phyloP scores from a whole-genome alignment of 1,140 invertebrate genomes.

The Heliconius eleuchia region DNA sequence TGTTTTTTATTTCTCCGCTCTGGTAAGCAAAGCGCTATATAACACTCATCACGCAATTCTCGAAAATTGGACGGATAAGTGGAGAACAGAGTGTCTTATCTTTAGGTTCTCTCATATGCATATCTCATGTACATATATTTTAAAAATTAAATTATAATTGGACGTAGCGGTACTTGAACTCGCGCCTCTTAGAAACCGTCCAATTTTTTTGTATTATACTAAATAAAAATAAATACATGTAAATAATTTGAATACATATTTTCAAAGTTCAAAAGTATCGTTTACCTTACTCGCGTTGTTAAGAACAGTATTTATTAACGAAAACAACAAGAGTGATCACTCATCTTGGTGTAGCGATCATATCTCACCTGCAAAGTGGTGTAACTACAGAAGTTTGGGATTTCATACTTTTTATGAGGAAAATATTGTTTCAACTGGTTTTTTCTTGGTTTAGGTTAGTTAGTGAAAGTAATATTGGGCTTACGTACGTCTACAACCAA shows the following conservation, averaged over 20 bases:
- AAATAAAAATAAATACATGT: background rate
- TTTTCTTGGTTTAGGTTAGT: background rate
- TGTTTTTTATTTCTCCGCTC: too few species aligned
- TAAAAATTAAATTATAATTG: too few species aligned
- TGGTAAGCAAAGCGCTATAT: too few species aligned
- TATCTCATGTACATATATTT: too few species aligned
- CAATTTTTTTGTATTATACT: too few species aligned
- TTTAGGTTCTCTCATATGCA: too few species aligned
- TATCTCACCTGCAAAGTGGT: background rate
- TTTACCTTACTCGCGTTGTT: background rate
- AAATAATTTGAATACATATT: background rate
- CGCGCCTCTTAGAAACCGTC: too few species aligned
- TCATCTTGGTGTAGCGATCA: background rate
- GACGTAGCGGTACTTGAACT: too few species aligned
- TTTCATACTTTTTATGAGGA: background rate
- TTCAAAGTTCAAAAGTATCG: slow-evolving; percentile 5
- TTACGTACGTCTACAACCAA: background rate
- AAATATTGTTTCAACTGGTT: background rate
- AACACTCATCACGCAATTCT: too few species aligned
- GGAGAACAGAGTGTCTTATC: too few species aligned
- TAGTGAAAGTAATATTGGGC: background rate
- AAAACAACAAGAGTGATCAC: background rate
- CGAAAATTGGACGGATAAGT: too few species aligned
- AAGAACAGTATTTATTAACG: background rate
- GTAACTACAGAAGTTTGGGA: slow-evolving; percentile 1